Evolutionary conservation across 1,140 invertebrate genomes (phyloP), one percentile per base, ranked within the genome.

Genomic region (Mactra quadrangularis): DNA sequence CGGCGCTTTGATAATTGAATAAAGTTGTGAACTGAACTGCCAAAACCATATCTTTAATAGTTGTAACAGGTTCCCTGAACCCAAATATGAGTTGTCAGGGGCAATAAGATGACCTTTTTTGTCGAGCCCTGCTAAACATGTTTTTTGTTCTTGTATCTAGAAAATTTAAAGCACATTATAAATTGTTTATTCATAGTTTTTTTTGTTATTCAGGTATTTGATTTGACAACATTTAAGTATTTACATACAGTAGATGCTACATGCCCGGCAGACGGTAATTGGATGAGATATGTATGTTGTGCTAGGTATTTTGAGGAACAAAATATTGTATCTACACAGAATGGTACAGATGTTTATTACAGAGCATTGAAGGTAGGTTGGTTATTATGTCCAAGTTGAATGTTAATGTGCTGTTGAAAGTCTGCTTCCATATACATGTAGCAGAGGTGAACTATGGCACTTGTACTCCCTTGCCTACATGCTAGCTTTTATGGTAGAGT

Each of bases 211-310:
- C 52, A 89, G 88, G 87, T 89, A 1, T 85, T 77, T 57, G 84
- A 89, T 53, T 74, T 84, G 29, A 72, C 82, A 41, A 87, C 84
- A 19, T 64, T 84, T 52, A 75, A 84, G 41, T 55, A 86, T 11
- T 70, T 82, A 27, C 83, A 87, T 62, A 87, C 86, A 41, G 88
- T 94, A n/a, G 94, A 94, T 88, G 94, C 92, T 4, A 82, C 64
- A 0, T 91, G 94, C 57, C 82, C 89, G 0, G 87, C 89, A 45
- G 83, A 82, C 17, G 87, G 88, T 31, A 89, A 91, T 82, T 93
- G 92, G 92, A 92, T 93, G 92, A 82, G 87, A 53, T 90, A 90
- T 79, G 90, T 93, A 7, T 92, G 92, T 77, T 91, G 89, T 82
- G 92, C 92, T 25, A 84, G 91, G 11, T 91, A 87, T 82, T 87